Conservation (phyloP, 2,888 invertebrate species). For the Thecocarcelia acutangulata region DNA sequence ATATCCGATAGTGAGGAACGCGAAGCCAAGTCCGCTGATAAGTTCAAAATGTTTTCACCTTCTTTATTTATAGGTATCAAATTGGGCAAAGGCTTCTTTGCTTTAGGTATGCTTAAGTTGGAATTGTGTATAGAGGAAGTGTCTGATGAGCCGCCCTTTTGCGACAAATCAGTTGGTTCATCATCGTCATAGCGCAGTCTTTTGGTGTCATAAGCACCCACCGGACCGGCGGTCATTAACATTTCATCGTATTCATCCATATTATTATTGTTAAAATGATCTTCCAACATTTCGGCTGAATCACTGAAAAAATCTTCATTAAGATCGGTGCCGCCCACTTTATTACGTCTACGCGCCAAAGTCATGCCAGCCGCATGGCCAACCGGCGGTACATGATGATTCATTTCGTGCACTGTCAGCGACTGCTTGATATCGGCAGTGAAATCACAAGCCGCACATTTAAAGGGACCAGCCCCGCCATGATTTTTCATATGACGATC, state of each 20-base stretch:
- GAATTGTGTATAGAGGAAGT: slow-evolving; percentile 75
- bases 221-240: slow-evolving; percentile 68
- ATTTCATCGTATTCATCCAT: slow-evolving; percentile 79
- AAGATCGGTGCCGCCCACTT: slow-evolving; percentile 86
- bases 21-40: slow-evolving; percentile 78
- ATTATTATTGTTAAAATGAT: slow-evolving; percentile 79
- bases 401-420: slow-evolving; percentile 94
- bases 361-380: slow-evolving; percentile 84
- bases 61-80: slow-evolving; percentile 86
- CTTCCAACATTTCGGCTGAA: slow-evolving; percentile 78
- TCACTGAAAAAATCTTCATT: slow-evolving; percentile 80
- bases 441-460: slow-evolving; percentile 93
- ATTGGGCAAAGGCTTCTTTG: slow-evolving; percentile 87
- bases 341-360: slow-evolving; percentile 85
- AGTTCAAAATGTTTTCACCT: slow-evolving; percentile 77
- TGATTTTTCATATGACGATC: slow-evolving; percentile 97
- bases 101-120: slow-evolving; percentile 72
- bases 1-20: slow-evolving; percentile 83
- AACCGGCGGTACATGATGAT: slow-evolving; percentile 92
- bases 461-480: slow-evolving; percentile 91
- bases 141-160: slow-evolving; percentile 80
- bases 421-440: slow-evolving; percentile 95
- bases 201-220: slow-evolving; percentile 73
- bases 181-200: slow-evolving; percentile 78
- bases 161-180: slow-evolving; percentile 81